phyloP scores from a whole-genome alignment of 2,113 vertebrate genomes.

The Harpagus bidentatus region DNA sequence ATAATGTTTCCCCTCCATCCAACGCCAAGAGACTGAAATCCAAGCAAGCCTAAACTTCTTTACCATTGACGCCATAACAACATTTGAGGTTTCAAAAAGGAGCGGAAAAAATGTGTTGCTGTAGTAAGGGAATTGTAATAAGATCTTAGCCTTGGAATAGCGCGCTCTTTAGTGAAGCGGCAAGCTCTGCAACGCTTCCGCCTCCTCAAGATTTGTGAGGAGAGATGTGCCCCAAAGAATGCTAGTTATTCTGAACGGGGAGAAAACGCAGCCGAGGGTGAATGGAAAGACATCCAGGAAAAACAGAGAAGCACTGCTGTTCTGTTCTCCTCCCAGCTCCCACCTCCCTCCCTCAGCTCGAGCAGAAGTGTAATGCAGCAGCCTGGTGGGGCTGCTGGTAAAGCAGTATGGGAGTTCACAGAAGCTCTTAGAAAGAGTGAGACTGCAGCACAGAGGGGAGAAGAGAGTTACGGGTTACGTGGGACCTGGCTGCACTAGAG shows the following conservation, averaged over 20 bases:
- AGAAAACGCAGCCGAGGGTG: neutral
- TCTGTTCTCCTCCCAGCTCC: neutral
- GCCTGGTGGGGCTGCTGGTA: neutral
- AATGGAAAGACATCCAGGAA: slow-evolving; percentile 40
- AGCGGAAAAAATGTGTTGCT: slow-evolving; percentile 49
- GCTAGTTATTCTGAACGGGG: neutral
- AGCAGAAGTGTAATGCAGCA: neutral
- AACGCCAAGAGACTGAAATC: slow-evolving; percentile 52
- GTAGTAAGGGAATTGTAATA: slow-evolving; percentile 57
- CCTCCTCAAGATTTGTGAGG: slow-evolving; percentile 36
- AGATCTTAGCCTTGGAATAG: slow-evolving; percentile 52
- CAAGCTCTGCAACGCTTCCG: neutral
- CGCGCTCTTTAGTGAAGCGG: neutral
- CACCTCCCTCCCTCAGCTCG: neutral
- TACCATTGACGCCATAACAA: slow-evolving; percentile 52
- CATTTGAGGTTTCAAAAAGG: slow-evolving; percentile 61
- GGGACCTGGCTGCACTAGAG: neutral
- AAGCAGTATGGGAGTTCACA: neutral
- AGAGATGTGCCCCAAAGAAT: slow-evolving; percentile 49
- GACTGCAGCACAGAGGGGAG: neutral
- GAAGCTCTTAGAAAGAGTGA: neutral
- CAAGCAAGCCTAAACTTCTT: slow-evolving; percentile 44
- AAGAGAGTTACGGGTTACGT: neutral
- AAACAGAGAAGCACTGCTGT: neutral
- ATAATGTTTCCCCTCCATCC: slow-evolving; percentile 32